Base-by-base conservation (phyloP, 2,888 invertebrate species). In the Aplocera efformata region DNA sequence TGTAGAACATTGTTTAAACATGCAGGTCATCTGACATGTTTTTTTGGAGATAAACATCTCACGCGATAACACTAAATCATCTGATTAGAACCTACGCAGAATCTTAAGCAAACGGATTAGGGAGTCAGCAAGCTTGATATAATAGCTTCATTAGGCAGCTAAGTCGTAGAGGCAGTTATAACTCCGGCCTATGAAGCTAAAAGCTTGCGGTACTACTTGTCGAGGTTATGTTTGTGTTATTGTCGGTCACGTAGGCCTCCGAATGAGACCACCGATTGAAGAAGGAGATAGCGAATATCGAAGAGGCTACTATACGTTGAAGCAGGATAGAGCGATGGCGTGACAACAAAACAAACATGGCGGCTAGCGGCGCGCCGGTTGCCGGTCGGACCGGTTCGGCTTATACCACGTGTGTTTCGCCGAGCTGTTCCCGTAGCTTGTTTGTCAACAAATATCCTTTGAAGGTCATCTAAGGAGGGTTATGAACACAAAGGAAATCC, bases 281-380 rank as follows among this genome's bases (percentile, higher is more conserved):
- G 65, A 69, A 30, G 45, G 69, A 67, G 68, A 67, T 48, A 49
- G 60, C 43, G 23, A 41, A 39, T 45, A 42, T 26, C 36, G 58
- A 67, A 59, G 62, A 65, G 64, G n/a, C 39, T 43, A 46, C 47
- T 36, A 44, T 51, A 55, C 48, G 76, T 50, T 53, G 58, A 70
- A 80, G 67, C 24, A 61, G 56, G 83, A 80, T 41, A 46, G 71
- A 58, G 53, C 54, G 57, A 68, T 86, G 81, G 85, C 85, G 85
- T 86, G 85, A 88, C 77, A 86, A 84, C 78, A 84, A 86, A 86
- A 84, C 78, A 84, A 86, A 84, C 58, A 86, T 86, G 86, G 86
- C 83, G 77, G 66, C 32, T 13, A 62, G 78, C 83, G 77, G 66
- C 32, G 11, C 62, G 78, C 80, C 83, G 83, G 80, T 72, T 72